Percentiles rank a stretch among this genome's conserved stretches.
Conservation (phyloP, 2,888 invertebrate genomes). For the Odontocolon sp. region DNA sequence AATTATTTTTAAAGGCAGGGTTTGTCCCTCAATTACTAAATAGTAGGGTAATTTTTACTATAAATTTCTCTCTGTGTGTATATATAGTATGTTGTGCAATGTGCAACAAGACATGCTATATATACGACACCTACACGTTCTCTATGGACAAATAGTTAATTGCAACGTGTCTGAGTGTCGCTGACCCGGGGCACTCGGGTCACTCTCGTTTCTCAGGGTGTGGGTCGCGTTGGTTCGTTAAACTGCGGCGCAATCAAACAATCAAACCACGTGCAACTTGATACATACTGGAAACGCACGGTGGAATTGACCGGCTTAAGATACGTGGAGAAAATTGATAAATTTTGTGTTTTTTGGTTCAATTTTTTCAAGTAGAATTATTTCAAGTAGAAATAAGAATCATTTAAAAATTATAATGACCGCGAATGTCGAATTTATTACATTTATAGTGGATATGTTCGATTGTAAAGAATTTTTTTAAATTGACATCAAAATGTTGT, state of each 20-base stretch:
- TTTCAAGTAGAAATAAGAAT: too few species aligned
- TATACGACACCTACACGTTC: slow-evolving; percentile 44
- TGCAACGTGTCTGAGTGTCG: slow-evolving; percentile 66
- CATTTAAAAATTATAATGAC: too few species aligned
- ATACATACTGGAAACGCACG: neutral
- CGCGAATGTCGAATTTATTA: too few species aligned
- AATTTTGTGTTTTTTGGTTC: too few species aligned
- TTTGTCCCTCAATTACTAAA: too few species aligned
- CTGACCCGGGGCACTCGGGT: slow-evolving; percentile 67
- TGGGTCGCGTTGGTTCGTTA: slow-evolving; percentile 62
- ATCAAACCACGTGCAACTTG: slow-evolving; percentile 60
- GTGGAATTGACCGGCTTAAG: too few species aligned
- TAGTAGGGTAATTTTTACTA: too few species aligned
- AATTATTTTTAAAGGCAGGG: too few species aligned
- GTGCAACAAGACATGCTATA: neutral
- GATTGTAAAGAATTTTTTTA: neutral
- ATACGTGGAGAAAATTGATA: too few species aligned
- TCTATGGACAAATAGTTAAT: slow-evolving; percentile 49
- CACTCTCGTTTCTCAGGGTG: slow-evolving; percentile 61
- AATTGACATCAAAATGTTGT: neutral
- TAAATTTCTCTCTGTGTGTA: too few species aligned
- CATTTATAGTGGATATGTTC: neutral
- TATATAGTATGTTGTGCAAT: neutral
- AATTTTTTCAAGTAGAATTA: too few species aligned
- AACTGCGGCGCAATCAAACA: slow-evolving; percentile 68